Evolutionary conservation across 2,113 vertebrate species (phyloP), one percentile per base, ranked within the genome.

Genomic region (Pachycephala philippinensis): DNA sequence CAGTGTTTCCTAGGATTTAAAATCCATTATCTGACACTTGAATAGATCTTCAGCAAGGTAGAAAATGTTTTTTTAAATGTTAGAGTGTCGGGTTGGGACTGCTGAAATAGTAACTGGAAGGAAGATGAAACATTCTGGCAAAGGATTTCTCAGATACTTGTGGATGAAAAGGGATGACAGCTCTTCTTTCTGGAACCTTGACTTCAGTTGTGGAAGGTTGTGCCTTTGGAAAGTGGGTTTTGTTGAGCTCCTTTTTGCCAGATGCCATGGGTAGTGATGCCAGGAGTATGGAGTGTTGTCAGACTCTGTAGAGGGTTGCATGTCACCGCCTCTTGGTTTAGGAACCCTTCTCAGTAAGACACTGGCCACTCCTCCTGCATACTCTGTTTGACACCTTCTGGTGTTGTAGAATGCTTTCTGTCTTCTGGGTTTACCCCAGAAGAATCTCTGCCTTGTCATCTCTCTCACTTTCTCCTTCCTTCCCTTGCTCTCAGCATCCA

Each of bases 11-110:
- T 95, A n/a, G 28, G 24, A 69, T 53, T 93, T n/a, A 39, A 57
- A 47, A 79, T 69, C 42, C 14, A 13, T 71, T 50, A 4, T 83
- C 27, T 84, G 54, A 24, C 15, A 14, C 33, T 64, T 74, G 65
- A 7, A 11, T 70, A 8, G 18, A 45, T 72, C 61, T 87, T 82
- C 26, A 69, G 31, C 53, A 35, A 33, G 37, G 18, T 1, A 39
- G 37, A 65, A 89, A 87, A 60, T 1, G 1, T 26, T 37, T 79
- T 64, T 76, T 60, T 24, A 61, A 64, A 49, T 53, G 18, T 20
- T 39, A 10, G 42, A 22, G 12, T 47, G 71, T 5, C 0, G 1
- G 1, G 0, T 42, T 42, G 33, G 4, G 15, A 52, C 14, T 76
- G 33, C 52, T 68, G 56, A 65, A 88, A 28, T 27, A 66, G 54